Percentiles rank a stretch among this genome's conserved stretches.
phyloP scores from a whole-genome alignment of 2,113 vertebrate genomes.

The Vulpes vulpes region DNA sequence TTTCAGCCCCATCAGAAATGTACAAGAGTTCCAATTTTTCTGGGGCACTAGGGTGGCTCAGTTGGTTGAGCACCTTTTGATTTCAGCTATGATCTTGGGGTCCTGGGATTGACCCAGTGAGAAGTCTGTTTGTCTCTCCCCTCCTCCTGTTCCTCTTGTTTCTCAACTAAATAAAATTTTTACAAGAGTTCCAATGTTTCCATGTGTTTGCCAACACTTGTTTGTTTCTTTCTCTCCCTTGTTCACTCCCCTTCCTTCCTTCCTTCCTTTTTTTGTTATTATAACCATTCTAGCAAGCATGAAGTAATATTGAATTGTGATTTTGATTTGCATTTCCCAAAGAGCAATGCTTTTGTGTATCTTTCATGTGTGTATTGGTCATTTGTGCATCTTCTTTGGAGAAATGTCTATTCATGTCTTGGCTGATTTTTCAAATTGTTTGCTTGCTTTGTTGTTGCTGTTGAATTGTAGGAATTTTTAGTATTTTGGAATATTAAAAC shows the following conservation, averaged over 20 bases:
- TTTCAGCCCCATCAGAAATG: neutral
- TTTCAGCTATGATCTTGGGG: neutral
- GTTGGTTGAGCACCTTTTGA: neutral
- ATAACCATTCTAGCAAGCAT: neutral
- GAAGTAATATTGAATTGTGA: neutral
- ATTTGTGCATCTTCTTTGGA: neutral
- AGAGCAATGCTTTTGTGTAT: neutral
- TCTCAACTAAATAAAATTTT: neutral
- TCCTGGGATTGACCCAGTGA: neutral
- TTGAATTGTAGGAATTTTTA: neutral
- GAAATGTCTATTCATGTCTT: neutral
- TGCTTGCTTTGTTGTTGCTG: neutral
- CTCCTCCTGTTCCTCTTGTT: neutral
- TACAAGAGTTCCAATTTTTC: neutral
- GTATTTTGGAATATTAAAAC: neutral
- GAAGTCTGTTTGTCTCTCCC: neutral
- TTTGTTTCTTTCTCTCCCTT: neutral
- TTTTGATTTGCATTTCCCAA: neutral
- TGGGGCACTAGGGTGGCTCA: neutral
- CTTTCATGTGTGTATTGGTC: neutral
- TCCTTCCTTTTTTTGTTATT: neutral
- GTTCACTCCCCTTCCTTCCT: neutral
- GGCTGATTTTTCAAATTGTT: neutral
- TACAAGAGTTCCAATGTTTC: neutral
- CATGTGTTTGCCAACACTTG: neutral